phyloP scores from a whole-genome alignment of 2,888 invertebrate species.

The Nasonovia ribisnigri region DNA sequence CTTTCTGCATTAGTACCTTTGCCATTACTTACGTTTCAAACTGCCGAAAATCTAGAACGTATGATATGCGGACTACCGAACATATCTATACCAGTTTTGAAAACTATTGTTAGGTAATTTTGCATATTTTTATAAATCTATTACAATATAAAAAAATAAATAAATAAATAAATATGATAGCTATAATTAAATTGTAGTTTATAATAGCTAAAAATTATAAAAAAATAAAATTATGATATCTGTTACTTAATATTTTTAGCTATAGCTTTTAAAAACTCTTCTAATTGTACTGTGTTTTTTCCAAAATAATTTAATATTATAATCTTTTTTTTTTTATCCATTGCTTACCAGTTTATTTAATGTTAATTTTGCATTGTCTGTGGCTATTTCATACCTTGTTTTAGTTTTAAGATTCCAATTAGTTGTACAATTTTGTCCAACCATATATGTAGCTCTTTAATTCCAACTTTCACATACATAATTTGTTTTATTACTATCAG shows the following conservation, averaged over 20 bases:
- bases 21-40: slow-evolving; percentile 75
- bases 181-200: background rate
- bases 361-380: background rate
- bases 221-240: too few relatives aligned
- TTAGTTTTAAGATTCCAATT: background rate
- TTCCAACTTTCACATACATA: background rate
- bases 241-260: too few relatives aligned
- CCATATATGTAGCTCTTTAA: background rate
- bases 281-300: background rate
- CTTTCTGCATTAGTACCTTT: slow-evolving; percentile 78
- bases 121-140: background rate
- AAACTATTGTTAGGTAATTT: slow-evolving; percentile 75
- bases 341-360: background rate
- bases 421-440: too few relatives aligned
- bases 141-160: too few relatives aligned
- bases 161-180: too few relatives aligned
- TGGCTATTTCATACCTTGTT: background rate
- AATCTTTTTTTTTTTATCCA: too few relatives aligned
- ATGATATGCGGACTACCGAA: slow-evolving; percentile 77
- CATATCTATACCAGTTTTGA: slow-evolving; percentile 75
- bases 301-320: too few relatives aligned
- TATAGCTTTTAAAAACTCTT: background rate
- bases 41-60: slow-evolving; percentile 75
- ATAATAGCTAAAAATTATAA: background rate
- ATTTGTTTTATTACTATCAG: too few relatives aligned